phyloP scores from a whole-genome alignment of 2,113 vertebrate genomes.

The Chinchilla lanigera region DNA sequence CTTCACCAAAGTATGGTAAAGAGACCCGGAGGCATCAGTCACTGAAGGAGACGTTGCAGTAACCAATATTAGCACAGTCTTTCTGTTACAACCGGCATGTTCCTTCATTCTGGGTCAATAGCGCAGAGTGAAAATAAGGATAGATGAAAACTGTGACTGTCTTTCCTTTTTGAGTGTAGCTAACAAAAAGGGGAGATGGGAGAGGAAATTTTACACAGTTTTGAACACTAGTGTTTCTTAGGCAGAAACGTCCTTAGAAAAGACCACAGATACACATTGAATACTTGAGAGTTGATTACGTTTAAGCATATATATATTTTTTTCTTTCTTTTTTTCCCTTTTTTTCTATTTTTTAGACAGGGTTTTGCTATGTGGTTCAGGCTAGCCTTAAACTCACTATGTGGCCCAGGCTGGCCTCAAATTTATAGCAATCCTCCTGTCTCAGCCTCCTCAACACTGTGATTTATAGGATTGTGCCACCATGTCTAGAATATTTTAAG shows the following conservation, averaged over 20 bases:
- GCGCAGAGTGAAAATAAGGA: neutral
- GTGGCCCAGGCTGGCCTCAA: neutral
- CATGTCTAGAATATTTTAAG: neutral
- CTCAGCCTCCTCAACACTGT: neutral
- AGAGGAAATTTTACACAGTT: neutral
- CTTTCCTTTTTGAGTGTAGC: neutral
- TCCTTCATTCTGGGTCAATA: neutral
- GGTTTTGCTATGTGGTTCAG: neutral
- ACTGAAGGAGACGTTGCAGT: neutral
- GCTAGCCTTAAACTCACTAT: neutral
- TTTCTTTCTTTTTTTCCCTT: neutral
- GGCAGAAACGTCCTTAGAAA: neutral
- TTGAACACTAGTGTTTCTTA: neutral
- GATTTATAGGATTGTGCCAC: neutral
- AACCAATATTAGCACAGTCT: neutral
- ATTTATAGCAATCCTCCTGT: neutral
- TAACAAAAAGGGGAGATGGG: neutral
- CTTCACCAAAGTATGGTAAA: neutral
- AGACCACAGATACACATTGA: neutral
- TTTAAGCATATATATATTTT: neutral
- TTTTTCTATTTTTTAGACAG: neutral
- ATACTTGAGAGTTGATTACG: neutral
- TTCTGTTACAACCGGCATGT: neutral
- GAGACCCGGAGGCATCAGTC: neutral
- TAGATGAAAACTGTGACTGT: neutral